Evolutionary conservation across 2,888 invertebrate species (phyloP).

Genomic region (Brenthis ino): DNA sequence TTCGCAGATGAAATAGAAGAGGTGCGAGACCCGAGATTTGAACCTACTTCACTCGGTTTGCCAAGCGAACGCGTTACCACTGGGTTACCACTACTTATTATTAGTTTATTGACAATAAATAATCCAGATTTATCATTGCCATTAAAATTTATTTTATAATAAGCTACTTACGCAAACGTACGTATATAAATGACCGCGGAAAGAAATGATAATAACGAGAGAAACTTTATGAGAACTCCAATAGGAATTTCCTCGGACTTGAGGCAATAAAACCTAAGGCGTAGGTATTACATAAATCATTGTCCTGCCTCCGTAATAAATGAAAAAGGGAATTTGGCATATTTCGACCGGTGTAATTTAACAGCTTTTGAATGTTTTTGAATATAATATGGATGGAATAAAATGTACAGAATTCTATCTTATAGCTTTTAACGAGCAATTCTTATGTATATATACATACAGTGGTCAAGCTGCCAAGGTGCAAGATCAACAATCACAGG

Average conservation of each 20-base stretch:
- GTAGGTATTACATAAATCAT: conserved; percentile 76
- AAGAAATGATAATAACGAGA: conserved; percentile 58
- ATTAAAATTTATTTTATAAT: neutral
- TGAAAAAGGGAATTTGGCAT: conserved; percentile 65
- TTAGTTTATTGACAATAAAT: too few relatives aligned
- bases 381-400: too few relatives aligned
- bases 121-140: neutral
- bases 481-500: too few relatives aligned
- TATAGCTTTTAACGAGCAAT: too few relatives aligned
- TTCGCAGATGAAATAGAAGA: too few relatives aligned
- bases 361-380: conserved; percentile 17
- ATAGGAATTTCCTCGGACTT: conserved; percentile 55
- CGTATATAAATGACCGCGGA: conserved; percentile 43
- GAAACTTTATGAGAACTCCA: conserved; percentile 54
- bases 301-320: conserved; percentile 67
- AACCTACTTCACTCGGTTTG: too few relatives aligned
- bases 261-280: conserved; percentile 70
- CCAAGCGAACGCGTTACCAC: too few relatives aligned
- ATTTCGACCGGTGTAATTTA: conserved; percentile 45
- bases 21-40: too few relatives aligned
- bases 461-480: too few relatives aligned
- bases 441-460: too few relatives aligned
- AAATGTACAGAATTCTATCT: too few relatives aligned
- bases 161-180: neutral
- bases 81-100: too few relatives aligned